Conservation (phyloP, 2,113 vertebrate genomes). For the Capreolus pygargus region DNA sequence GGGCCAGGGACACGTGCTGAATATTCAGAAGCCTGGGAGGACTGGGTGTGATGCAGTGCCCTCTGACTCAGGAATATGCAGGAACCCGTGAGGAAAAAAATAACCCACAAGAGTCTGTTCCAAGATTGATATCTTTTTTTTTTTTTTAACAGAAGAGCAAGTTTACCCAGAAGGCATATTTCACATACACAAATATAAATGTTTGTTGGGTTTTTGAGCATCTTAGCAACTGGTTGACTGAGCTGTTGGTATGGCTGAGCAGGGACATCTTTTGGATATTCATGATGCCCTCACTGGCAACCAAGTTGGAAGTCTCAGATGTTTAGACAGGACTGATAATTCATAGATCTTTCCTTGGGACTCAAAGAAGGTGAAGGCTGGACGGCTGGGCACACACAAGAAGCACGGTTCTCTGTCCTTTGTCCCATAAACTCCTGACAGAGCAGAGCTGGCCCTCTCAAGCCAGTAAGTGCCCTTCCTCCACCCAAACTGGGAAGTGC, state of each 20-base stretch:
- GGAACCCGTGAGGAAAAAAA: neutral
- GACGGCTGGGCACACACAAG: neutral
- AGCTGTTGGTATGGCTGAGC: neutral
- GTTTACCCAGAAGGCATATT: neutral
- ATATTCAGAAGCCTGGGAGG: accelerated
- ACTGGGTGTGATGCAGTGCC: too few relatives aligned
- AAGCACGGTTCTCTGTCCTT: neutral
- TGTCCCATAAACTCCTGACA: neutral
- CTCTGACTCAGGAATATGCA: neutral
- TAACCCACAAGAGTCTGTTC: neutral
- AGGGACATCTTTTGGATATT: neutral
- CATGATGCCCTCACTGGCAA: neutral
- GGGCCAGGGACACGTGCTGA: neutral
- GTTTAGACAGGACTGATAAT: neutral
- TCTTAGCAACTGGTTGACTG: neutral
- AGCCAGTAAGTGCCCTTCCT: neutral
- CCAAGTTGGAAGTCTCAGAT: neutral
- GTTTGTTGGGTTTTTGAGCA: neutral
- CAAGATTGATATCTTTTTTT: neutral
- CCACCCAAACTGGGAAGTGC: neutral
- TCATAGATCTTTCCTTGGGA: neutral
- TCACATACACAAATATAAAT: neutral
- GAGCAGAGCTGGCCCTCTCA: neutral
- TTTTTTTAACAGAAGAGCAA: neutral
- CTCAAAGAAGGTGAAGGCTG: neutral